These are phyloP conservation scores for Huso huso DNA, from an alignment of 2,797 vertebrate genomes.

Conservation along the genomic window DNA sequence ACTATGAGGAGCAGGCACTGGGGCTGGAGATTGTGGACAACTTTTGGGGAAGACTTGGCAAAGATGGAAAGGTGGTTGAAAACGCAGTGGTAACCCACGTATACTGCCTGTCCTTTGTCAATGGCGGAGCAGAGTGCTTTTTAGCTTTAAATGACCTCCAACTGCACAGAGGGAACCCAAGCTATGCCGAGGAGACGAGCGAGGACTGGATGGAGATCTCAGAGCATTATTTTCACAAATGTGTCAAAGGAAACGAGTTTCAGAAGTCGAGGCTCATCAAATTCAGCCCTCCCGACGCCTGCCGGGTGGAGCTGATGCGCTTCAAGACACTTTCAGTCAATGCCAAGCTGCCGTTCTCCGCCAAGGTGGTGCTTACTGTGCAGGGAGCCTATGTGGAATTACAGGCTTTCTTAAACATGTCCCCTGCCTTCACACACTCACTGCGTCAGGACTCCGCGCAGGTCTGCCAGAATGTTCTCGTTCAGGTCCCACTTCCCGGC, in stretches of 20 bases:
- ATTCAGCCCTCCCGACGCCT: conserved; percentile 78
- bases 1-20: conserved; percentile 87
- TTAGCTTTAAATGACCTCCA: conserved; percentile 82
- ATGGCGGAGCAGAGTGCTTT: conserved; percentile 73
- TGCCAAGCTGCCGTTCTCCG: conserved; percentile 74
- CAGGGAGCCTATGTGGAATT: conserved; percentile 90
- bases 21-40: conserved; percentile 81
- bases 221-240: conserved; percentile 74
- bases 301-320: conserved; percentile 84
- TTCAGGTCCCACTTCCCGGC: conserved; percentile 80
- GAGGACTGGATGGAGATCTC: conserved; percentile 75
- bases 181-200: conserved; percentile 66
- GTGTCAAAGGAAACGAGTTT: conserved; percentile 72
- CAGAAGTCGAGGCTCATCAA: conserved; percentile 69
- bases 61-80: conserved; percentile 63
- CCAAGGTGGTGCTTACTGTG: conserved; percentile 80
- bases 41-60: conserved; percentile 80
- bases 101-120: conserved; percentile 83
- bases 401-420: conserved; percentile 85
- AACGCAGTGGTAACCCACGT: conserved; percentile 70
- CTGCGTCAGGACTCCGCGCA: conserved; percentile 37
- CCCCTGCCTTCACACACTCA: conserved; percentile 41
- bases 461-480: conserved; percentile 76
- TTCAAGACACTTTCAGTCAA: conserved; percentile 63
- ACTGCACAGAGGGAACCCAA: conserved; percentile 62